Evolutionary conservation across 2,113 vertebrate species (phyloP).

Genomic region (Scolopax mira): DNA sequence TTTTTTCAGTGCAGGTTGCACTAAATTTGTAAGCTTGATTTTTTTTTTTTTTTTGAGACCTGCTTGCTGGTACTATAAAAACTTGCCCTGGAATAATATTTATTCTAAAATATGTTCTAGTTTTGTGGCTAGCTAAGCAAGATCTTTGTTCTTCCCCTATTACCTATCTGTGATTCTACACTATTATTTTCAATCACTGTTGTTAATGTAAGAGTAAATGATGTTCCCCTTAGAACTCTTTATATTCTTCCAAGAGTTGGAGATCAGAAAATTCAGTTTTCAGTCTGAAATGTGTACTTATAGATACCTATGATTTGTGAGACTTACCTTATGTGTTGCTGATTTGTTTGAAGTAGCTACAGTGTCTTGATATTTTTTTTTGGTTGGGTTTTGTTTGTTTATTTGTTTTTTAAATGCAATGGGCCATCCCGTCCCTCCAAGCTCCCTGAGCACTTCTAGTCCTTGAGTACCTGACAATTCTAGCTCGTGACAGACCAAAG

Average conservation of each 20-base stretch:
- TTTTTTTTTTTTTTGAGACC: neutral
- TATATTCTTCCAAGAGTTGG: neutral
- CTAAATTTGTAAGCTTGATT: neutral
- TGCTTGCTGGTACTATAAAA: neutral
- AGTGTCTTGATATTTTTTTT: too few species aligned
- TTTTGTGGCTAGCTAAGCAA: neutral
- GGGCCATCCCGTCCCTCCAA: neutral
- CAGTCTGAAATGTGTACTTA: neutral
- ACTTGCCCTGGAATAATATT: neutral
- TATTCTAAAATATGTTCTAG: neutral
- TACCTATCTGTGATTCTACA: too few species aligned
- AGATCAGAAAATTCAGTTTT: neutral
- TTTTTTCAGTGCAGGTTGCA: neutral
- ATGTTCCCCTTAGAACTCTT: neutral
- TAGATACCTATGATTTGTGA: neutral
- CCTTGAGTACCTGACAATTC: neutral
- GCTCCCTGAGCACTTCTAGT: neutral
- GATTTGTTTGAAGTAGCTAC: neutral
- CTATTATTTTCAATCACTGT: neutral
- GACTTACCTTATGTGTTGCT: neutral
- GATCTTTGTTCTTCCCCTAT: neutral
- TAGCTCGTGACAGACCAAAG: neutral
- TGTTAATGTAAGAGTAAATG: neutral
- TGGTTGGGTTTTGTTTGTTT: neutral
- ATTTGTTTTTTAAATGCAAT: neutral